These are phyloP conservation scores for Hyposoter dolosus DNA, from an alignment of 2,888 invertebrate genomes.

Conservation along the genomic window DNA sequence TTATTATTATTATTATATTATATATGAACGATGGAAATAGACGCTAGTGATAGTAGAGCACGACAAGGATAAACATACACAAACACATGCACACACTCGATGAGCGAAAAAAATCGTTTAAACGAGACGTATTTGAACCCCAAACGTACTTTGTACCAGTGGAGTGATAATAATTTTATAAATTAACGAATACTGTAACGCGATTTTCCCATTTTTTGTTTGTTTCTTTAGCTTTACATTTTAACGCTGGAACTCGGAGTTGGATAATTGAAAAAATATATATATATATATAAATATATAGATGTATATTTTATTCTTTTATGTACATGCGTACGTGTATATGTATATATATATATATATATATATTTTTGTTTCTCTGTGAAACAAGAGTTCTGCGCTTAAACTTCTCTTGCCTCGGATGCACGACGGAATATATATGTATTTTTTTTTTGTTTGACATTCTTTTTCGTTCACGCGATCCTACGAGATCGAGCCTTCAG, in stretches of 20 bases:
- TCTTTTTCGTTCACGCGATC: conserved; percentile 56
- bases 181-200: conserved; percentile 69
- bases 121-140: conserved; percentile 58
- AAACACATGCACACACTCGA: conserved; percentile 41
- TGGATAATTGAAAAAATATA: conserved; percentile 34
- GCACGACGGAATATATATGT: conserved; percentile 36
- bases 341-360: background rate
- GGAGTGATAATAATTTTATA: conserved; percentile 82
- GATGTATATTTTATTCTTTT: conserved; percentile 2
- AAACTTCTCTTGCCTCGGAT: conserved; percentile 48
- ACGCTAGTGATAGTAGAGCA: conserved; percentile 65
- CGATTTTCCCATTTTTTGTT: conserved; percentile 67
- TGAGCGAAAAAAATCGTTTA: conserved; percentile 32
- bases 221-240: conserved; percentile 67
- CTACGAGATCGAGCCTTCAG: conserved; percentile 47
- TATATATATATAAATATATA: conserved; percentile 1
- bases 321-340: background rate
- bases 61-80: conserved; percentile 20
- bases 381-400: conserved; percentile 41
- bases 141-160: conserved; percentile 81
- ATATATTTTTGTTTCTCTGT: background rate
- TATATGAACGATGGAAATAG: conserved; percentile 72
- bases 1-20: conserved; percentile 73
- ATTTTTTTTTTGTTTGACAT: conserved; percentile 13
- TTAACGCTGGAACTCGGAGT: conserved; percentile 33